Base-by-base conservation (phyloP, 2,888 invertebrate genomes). In the Nebria salina region DNA sequence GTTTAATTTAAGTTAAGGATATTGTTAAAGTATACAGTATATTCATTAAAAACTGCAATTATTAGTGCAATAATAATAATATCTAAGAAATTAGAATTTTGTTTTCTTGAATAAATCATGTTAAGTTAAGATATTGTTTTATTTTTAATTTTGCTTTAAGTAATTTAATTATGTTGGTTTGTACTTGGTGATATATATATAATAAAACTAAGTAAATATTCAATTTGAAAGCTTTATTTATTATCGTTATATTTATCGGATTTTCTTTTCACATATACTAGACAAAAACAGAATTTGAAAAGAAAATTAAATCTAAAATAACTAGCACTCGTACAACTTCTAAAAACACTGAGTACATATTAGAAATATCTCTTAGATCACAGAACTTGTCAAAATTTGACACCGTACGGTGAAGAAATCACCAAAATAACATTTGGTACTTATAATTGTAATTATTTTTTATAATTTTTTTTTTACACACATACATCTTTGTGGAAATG, bases 281-380 rank as follows among this genome's bases (percentile, higher is more conserved):
- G 81, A 81, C 81, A 81, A 70, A 70, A 80, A 26, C 54, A 54
- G 13, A 54, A 13, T 2, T 54, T 54, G 13, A 54, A 54, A 54
- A 54, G 4, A 54, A 54, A 54, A 54, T 7, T 8, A 54, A 20
- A 64, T 76, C 73, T 73, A 76, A 72, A 75, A 75, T 80, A 20
- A 75, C 80, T 80, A 81, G 81, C 76, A 81, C 76, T 81, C 76
- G n/a, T 68, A 72, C 76, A 76, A 76, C 76, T 72, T 76, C 76
- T 76, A 81, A 81, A 81, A 81, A 81, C 81, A 81, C 81, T 81
- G 81, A 81, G 75, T 81, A 81, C 76, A 81, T 76, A 76, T 81
- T 76, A 81, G 81, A 81, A 81, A 81, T 81, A 81, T 81, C 76
- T 76, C 73, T 72, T 81, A 81, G 81, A 81, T 81, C 81, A 81